Evolutionary conservation across 2,113 vertebrate genomes (phyloP).

Genomic region (Microtus ochrogaster): DNA sequence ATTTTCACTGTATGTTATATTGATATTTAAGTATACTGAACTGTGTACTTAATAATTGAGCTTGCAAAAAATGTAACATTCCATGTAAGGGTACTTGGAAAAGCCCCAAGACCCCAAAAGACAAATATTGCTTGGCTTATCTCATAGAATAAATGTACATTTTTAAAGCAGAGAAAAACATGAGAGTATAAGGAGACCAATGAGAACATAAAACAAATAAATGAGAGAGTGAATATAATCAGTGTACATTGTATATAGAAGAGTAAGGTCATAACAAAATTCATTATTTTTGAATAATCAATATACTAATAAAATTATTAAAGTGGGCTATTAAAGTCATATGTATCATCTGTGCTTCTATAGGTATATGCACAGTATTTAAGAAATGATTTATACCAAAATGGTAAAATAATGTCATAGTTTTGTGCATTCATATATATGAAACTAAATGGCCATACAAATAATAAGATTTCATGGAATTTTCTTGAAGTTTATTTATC

Average conservation of each 20-base stretch:
- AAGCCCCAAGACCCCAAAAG: neutral
- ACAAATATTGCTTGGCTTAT: neutral
- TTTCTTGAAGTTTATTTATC: neutral
- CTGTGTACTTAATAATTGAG: neutral
- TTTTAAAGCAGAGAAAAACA: neutral
- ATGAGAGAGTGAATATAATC: neutral
- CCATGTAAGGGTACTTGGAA: constrained; percentile 1
- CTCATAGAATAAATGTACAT: neutral
- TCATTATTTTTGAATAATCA: neutral
- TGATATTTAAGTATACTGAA: constrained; percentile 5
- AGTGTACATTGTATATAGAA: neutral
- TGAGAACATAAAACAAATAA: neutral
- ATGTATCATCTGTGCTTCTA: neutral
- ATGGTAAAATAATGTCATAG: neutral
- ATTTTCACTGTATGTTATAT: neutral
- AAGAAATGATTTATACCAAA: neutral
- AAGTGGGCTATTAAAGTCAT: too few species aligned
- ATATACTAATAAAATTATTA: neutral
- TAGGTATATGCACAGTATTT: neutral
- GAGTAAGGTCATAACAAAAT: neutral
- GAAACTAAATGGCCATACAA: constrained; percentile 44
- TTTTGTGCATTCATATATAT: neutral
- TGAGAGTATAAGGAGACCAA: neutral
- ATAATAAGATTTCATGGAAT: neutral
- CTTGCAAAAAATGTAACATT: neutral